These are phyloP conservation scores for Xyliphius kryptos DNA, from an alignment of 2,113 vertebrate species.

Conservation along the genomic window DNA sequence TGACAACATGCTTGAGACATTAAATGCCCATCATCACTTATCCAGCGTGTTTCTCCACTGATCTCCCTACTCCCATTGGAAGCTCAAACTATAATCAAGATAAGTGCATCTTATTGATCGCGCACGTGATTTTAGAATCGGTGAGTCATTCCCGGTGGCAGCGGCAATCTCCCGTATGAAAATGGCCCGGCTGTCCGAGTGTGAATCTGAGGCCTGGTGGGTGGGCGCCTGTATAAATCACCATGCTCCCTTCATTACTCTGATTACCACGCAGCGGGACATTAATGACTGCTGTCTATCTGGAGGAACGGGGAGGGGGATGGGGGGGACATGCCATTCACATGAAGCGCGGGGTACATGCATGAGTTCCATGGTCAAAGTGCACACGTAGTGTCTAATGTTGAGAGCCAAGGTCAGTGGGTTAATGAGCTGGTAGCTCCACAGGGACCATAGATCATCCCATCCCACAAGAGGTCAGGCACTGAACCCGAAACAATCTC, in stretches of 20 bases:
- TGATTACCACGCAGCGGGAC: slow-evolving; percentile 20
- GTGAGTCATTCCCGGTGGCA: too few species aligned
- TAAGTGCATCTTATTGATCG: too few species aligned
- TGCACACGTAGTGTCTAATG: slow-evolving; percentile 8
- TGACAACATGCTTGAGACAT: too few species aligned
- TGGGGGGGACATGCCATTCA: slow-evolving; percentile 11
- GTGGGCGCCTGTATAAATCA: slow-evolving; percentile 10
- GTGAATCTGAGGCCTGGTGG: slow-evolving; percentile 10
- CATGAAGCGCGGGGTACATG: slow-evolving; percentile 22
- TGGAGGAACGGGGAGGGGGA: neutral
- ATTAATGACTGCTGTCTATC: too few species aligned
- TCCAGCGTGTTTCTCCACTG: too few species aligned
- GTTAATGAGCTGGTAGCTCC: slow-evolving; percentile 29
- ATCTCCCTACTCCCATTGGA: too few species aligned
- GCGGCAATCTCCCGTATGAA: too few species aligned
- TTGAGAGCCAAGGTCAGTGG: slow-evolving; percentile 30
- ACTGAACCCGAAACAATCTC: neutral
- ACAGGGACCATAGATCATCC: slow-evolving; percentile 24
- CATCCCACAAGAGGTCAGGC: neutral
- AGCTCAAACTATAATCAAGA: too few species aligned
- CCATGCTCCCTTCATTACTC: slow-evolving; percentile 17
- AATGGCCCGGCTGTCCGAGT: too few species aligned
- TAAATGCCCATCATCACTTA: too few species aligned
- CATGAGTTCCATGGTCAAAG: slow-evolving; percentile 29
- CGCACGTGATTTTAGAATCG: too few species aligned